A percentile compares a stretch with the other conserved stretches of the same genome.
Evolutionary conservation across 2,797 vertebrate genomes (phyloP).

Genomic region (Chelon labrosus): DNA sequence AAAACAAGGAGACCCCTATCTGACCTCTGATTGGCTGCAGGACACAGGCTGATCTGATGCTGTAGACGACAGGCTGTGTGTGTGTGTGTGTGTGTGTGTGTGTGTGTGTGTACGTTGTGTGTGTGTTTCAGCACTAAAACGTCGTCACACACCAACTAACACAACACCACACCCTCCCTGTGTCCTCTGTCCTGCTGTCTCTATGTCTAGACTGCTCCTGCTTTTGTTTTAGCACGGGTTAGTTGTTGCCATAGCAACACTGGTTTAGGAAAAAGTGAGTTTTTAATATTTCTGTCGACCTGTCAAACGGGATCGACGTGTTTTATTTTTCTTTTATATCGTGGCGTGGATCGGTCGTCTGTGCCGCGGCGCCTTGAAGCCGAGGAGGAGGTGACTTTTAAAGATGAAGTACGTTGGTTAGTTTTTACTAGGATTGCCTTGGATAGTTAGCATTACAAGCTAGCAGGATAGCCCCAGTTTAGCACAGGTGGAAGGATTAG

Average conservation of each 20-base stretch:
- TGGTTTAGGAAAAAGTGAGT: slow-evolving; percentile 9
- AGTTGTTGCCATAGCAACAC: slow-evolving; percentile 38
- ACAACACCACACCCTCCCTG: too few relatives aligned
- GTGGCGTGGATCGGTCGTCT: background rate
- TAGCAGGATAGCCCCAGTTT: slow-evolving; percentile 25
- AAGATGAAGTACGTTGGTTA: slow-evolving; percentile 7
- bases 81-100: slow-evolving; percentile 53
- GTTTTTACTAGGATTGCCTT: background rate
- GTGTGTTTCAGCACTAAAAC: background rate
- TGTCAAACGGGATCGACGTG: too few relatives aligned
- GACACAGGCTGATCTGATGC: slow-evolving; percentile 36
- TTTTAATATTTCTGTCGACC: background rate
- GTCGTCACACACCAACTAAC: too few relatives aligned
- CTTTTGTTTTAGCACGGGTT: slow-evolving; percentile 9
- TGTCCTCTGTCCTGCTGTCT: slow-evolving; percentile 59
- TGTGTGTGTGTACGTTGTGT: slow-evolving; percentile 17
- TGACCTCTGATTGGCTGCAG: slow-evolving; percentile 69
- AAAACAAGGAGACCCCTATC: slow-evolving; percentile 79
- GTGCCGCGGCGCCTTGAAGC: background rate
- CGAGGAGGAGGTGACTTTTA: background rate
- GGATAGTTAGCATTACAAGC: slow-evolving; percentile 22
- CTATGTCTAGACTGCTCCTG: slow-evolving; percentile 33
- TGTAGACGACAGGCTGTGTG: slow-evolving; percentile 67
- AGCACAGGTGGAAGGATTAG: slow-evolving; percentile 23
- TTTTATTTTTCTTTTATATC: too few relatives aligned